Evolutionary conservation across 2,888 invertebrate genomes (phyloP), one percentile per base, ranked within the genome.

Genomic region (Calameuta filiformis): DNA sequence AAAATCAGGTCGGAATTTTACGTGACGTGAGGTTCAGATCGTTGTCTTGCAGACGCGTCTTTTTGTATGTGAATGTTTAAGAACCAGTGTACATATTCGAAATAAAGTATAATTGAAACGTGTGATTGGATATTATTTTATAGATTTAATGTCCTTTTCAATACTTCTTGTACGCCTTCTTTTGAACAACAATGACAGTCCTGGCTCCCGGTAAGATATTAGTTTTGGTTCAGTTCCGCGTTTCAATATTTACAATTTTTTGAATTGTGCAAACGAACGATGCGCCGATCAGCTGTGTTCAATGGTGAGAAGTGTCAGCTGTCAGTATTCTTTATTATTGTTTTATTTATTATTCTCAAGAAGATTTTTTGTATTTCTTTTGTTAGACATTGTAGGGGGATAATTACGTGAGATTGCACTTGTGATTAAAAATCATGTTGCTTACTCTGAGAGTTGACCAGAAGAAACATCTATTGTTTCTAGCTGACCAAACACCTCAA

Each of bases 391-490:
- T 23, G 1, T 56, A 56, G 56, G 9, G 9, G 9, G 2, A 23
- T 56, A 56, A 56, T 56, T 56, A 56, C 56, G 2, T 71, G 31
- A 33, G 31, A 71, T 71, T 33, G 3, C 15, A 71, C 37, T 74
- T 37, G 23, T 9, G 31, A 75, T 31, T 33, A 23, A 31, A 33
- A 33, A 82, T 81, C 37, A 92, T 92, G 92, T 87, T 93, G 80
- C 85, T 92, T 80, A 91, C 91, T 74, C 86, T 95, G 76, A 93
- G 92, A 87, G 92, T 92, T 80, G 92, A 93, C 83, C 94, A 94
- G 84, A 93, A 93, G 81, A 92, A 93, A 78, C 94, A 94, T 88
- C 90, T 95, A 75, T 86, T 91, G 76, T 89, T 94, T 76, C 89
- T 95, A 56, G 91, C 92, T 33, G 90, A 92, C 81, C 93, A 94